Evolutionary conservation across 2,797 vertebrate species (phyloP).

Genomic region (Helostoma temminkii): DNA sequence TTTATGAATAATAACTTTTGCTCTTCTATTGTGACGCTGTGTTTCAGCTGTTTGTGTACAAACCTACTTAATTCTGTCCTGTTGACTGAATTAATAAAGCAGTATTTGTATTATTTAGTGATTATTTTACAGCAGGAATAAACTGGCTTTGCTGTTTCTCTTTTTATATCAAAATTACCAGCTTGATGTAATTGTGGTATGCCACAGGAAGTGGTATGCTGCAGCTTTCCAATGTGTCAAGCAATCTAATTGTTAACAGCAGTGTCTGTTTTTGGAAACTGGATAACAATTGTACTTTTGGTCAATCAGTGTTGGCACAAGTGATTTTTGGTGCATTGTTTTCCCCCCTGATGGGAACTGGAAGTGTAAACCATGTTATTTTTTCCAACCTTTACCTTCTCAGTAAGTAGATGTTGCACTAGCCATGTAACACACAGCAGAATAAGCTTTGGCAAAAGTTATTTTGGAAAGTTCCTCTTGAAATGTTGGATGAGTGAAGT

Average conservation of each 20-base stretch:
- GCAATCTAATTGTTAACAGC: not conserved
- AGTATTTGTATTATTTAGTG: not conserved
- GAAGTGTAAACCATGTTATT: not conserved
- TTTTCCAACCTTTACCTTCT: too few species aligned
- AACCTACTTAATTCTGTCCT: not conserved
- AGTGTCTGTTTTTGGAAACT: not conserved
- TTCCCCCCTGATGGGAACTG: too few species aligned
- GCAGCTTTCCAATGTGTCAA: not conserved
- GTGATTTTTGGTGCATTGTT: not conserved
- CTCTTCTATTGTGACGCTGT: not conserved
- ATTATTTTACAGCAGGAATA: not conserved
- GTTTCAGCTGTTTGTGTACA: not conserved
- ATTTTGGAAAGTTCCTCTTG: too few species aligned
- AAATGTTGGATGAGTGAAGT: too few species aligned
- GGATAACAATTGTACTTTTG: not conserved
- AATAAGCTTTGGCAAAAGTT: too few species aligned
- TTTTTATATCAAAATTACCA: not conserved
- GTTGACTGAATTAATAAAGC: not conserved
- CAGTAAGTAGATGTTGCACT: too few species aligned
- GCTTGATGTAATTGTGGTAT: not conserved
- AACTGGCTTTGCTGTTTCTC: not conserved
- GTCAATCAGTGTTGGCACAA: too few species aligned
- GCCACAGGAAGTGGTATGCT: not conserved
- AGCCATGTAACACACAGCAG: too few species aligned
- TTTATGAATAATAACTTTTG: constrained; percentile 8